phyloP scores from a whole-genome alignment of 2,888 invertebrate species.

The Dasysyrphus albostriatus region DNA sequence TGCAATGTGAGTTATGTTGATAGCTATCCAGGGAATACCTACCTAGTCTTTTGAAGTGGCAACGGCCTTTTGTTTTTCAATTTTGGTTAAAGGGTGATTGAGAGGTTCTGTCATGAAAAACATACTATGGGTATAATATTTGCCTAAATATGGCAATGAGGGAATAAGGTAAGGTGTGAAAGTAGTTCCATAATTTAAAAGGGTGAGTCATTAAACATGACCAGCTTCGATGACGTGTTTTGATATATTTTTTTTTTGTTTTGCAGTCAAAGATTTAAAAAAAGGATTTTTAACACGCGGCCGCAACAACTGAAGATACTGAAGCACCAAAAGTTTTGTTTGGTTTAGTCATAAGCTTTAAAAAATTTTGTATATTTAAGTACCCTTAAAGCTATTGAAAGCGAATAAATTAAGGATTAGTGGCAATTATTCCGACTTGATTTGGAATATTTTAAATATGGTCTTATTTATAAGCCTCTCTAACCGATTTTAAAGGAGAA shows the following conservation, averaged over 20 bases:
- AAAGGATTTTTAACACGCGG: too few species aligned
- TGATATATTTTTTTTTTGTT: not conserved
- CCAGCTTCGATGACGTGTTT: not conserved
- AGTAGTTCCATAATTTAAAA: not conserved
- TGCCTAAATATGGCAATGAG: not conserved
- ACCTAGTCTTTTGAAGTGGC: not conserved
- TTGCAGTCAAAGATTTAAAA: too few species aligned
- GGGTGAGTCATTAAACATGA: not conserved
- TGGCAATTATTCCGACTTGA: too few species aligned
- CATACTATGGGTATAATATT: not conserved
- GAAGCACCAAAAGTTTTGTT: too few species aligned
- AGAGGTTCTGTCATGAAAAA: not conserved
- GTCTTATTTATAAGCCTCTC: too few species aligned
- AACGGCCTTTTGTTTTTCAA: not conserved
- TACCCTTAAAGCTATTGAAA: too few species aligned
- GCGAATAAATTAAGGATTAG: too few species aligned
- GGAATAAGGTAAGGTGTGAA: not conserved
- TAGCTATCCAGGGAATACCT: constrained; percentile 5
- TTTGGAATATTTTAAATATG: too few species aligned
- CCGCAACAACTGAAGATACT: too few species aligned
- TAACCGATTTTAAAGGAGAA: too few species aligned
- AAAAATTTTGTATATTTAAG: too few species aligned
- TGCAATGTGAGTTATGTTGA: not conserved
- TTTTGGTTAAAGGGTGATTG: not conserved
- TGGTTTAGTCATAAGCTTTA: too few species aligned